phyloP scores from a whole-genome alignment of 2,797 vertebrate species.

The Glyptemys insculpta region DNA sequence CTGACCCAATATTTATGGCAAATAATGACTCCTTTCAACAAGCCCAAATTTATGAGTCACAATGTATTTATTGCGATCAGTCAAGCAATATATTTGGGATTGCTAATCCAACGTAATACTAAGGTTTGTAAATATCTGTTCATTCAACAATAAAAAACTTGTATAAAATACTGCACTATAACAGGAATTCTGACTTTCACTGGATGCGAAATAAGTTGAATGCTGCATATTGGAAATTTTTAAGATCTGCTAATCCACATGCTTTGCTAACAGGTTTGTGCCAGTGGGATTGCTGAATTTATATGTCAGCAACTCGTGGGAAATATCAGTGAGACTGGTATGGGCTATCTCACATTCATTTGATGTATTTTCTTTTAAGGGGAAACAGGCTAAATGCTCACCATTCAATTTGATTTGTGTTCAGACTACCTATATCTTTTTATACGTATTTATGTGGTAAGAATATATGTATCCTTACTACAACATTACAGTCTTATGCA shows the following conservation, averaged over 20 bases:
- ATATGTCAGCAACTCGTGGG: not conserved
- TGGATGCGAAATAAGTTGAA: not conserved
- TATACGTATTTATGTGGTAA: not conserved
- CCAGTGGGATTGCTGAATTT: not conserved
- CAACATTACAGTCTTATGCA: not conserved
- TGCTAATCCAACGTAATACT: not conserved
- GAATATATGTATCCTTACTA: not conserved
- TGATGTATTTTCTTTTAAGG: not conserved
- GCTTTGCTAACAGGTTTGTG: not conserved
- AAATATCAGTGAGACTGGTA: not conserved
- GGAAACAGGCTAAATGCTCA: not conserved
- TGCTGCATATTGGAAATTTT: not conserved
- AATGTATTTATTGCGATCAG: not conserved
- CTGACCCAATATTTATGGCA: not conserved
- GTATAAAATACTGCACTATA: not conserved
- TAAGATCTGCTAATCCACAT: not conserved
- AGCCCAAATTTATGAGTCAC: not conserved
- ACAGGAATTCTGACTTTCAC: not conserved
- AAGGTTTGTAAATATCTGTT: not conserved
- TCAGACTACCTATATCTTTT: not conserved
- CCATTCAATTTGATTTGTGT: not conserved
- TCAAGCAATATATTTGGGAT: not conserved
- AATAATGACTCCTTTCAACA: no score
- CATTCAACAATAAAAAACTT: not conserved
- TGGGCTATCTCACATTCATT: not conserved